A percentile compares a stretch with the other conserved stretches of the same genome.
phyloP scores from a whole-genome alignment of 2,113 vertebrate species.

The Perca flavescens region DNA sequence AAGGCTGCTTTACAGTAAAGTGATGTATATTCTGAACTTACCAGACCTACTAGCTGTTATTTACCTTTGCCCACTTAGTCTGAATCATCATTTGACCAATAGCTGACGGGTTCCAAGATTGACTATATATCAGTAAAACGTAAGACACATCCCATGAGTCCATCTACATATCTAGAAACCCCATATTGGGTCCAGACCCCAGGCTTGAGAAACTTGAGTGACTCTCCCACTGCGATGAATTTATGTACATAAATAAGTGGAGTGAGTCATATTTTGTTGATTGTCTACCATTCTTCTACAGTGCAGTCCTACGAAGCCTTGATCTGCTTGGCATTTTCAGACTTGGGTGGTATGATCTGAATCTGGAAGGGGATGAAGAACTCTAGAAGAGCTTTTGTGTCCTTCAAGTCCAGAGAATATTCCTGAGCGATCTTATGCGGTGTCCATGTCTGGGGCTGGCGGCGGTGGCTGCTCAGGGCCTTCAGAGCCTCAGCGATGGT shows the following conservation, averaged over 20 bases:
- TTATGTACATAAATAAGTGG: conserved; percentile 43
- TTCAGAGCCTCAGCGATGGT: conserved; percentile 89
- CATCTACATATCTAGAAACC: background rate
- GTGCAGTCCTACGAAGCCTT: conserved; percentile 74
- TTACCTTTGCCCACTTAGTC: no score
- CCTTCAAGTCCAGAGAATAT: conserved; percentile 89
- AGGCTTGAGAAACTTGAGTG: background rate
- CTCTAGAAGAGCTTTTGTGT: conserved; percentile 87
- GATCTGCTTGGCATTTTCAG: conserved; percentile 79
- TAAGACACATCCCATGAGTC: background rate
- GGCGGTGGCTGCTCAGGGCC: conserved; percentile 89
- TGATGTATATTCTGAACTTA: no score
- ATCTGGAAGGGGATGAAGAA: conserved; percentile 92
- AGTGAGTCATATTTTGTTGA: background rate
- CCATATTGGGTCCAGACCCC: background rate
- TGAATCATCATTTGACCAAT: no score
- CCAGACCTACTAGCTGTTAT: no score
- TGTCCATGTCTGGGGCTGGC: conserved; percentile 88
- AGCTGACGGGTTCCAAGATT: no score
- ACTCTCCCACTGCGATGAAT: conserved; percentile 1
- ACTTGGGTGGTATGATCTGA: conserved; percentile 81
- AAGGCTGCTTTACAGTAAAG: no score
- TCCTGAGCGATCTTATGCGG: conserved; percentile 90
- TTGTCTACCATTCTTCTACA: background rate
- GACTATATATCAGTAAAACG: background rate